phyloP scores from a whole-genome alignment of 2,797 vertebrate species.

The Malurus leucopterus region DNA sequence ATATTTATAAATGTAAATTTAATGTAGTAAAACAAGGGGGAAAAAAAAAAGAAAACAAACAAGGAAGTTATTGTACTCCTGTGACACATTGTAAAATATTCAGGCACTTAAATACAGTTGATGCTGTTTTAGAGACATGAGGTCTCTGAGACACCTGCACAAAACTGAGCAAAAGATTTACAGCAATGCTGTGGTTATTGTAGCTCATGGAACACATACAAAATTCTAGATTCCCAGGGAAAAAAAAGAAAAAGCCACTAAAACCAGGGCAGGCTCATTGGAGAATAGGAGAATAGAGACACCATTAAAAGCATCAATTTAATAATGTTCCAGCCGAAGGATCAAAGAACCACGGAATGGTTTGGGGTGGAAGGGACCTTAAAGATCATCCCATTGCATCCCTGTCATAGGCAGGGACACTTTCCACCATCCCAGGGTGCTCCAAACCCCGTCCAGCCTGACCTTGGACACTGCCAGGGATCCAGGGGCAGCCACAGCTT shows the following conservation, averaged over 20 bases:
- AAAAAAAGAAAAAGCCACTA: background rate
- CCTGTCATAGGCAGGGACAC: background rate
- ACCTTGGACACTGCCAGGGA: background rate
- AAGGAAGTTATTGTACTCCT: background rate
- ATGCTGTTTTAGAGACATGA: background rate
- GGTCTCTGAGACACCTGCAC: background rate
- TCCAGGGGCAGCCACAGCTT: background rate
- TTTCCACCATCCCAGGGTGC: accelerated
- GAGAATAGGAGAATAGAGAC: background rate
- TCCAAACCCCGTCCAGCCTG: accelerated
- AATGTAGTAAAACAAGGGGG: background rate
- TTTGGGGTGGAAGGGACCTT: background rate
- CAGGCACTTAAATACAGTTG: background rate
- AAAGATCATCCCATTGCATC: accelerated
- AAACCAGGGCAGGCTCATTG: background rate
- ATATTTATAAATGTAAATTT: background rate
- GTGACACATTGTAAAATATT: background rate
- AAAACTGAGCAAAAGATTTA: background rate
- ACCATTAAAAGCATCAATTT: background rate
- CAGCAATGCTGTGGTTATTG: background rate
- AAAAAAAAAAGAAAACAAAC: too few species aligned
- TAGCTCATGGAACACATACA: accelerated
- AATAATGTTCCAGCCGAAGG: background rate
- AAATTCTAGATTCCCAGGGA: background rate
- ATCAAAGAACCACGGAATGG: background rate